Conservation (phyloP, 1,140 invertebrate genomes). For the Drosophila subpulchrella region DNA sequence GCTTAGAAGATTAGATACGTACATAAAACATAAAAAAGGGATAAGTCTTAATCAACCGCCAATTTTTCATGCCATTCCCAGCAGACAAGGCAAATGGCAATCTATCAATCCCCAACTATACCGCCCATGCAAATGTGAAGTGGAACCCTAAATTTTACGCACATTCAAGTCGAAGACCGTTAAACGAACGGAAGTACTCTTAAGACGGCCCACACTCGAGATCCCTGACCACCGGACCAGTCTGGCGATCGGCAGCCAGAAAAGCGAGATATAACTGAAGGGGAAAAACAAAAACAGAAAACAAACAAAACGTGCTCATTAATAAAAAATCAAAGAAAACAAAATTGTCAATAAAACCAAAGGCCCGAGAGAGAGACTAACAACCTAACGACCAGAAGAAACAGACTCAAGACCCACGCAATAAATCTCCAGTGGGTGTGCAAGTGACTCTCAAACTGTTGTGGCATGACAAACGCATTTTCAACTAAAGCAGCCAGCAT, state of each 20-base stretch:
- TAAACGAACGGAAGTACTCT: slow-evolving; percentile 75
- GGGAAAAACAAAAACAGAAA: slow-evolving; percentile 30
- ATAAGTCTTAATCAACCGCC: neutral
- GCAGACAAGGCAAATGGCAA: slow-evolving; percentile 6
- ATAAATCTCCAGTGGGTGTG: slow-evolving; percentile 57
- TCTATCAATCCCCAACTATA: slow-evolving; percentile 12
- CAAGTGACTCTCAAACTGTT: slow-evolving; percentile 63
- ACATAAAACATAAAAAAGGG: too few relatives aligned
- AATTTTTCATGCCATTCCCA: slow-evolving; percentile 1
- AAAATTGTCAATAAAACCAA: slow-evolving; percentile 72
- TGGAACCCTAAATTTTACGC: slow-evolving; percentile 54
- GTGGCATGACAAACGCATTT: slow-evolving; percentile 70
- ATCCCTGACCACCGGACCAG: slow-evolving; percentile 46
- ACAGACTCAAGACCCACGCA: slow-evolving; percentile 61
- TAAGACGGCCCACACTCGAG: slow-evolving; percentile 59
- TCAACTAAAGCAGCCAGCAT: slow-evolving; percentile 14
- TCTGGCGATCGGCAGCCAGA: slow-evolving; percentile 12
- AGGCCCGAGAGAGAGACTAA: slow-evolving; percentile 35
- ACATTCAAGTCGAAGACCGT: slow-evolving; percentile 56
- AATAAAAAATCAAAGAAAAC: slow-evolving; percentile 60
- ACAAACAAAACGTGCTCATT: slow-evolving; percentile 75
- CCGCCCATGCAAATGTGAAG: slow-evolving; percentile 31
- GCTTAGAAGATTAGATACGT: slow-evolving; percentile 2
- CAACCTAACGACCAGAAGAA: slow-evolving; percentile 24
- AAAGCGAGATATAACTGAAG: neutral